Base-by-base conservation (phyloP, 1,140 invertebrate species). In the Panonychus citri region DNA sequence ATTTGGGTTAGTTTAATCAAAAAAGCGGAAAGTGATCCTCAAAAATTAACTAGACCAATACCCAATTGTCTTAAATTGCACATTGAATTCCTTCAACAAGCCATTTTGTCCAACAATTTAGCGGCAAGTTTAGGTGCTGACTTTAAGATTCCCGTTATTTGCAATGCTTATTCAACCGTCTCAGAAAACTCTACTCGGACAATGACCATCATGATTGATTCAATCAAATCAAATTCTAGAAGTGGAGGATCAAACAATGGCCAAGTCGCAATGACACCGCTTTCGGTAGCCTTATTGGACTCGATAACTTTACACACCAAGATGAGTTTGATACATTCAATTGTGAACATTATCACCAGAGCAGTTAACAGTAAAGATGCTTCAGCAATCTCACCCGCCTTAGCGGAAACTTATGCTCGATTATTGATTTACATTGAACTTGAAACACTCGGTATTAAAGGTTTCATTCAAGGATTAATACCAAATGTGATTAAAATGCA, bases 1-100 rank as follows among this genome's bases (percentile, higher is more conserved):
- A 93, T 94, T 66, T 95, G 89, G 86, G 88, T 94, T 64, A 89
- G 95, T 72, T 73, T 95, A 37, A 73, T 86, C 57, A 93, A 89
- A 67, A 95, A 95, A 70, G 88, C 87, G 12, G 82, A 87, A 64
- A 75, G 76, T 15, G 83, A 87, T 61, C 68, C 71, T 54, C 77
- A 78, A 55, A 82, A 78, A 60, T 78, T 85, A 64, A 78, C 78
- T 53, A 69, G 82, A 60, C 78, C 83, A 0, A 77, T 91, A 64
- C 88, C 88, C 1, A 77, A 78, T 60, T 81, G 83, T 49, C 71
- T 93, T 0, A 81, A 84, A 69, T 75, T 78, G 40, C 88, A 93
- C 68, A 61, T 68, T 39, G 68, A 73, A 64, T 72, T 60, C 60
- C 65, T 94, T 7, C 84, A 88, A 68, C 83, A 85, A 65, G 66